Conservation (phyloP, 1,140 invertebrate species). For the Archegozetes longisetosus region DNA sequence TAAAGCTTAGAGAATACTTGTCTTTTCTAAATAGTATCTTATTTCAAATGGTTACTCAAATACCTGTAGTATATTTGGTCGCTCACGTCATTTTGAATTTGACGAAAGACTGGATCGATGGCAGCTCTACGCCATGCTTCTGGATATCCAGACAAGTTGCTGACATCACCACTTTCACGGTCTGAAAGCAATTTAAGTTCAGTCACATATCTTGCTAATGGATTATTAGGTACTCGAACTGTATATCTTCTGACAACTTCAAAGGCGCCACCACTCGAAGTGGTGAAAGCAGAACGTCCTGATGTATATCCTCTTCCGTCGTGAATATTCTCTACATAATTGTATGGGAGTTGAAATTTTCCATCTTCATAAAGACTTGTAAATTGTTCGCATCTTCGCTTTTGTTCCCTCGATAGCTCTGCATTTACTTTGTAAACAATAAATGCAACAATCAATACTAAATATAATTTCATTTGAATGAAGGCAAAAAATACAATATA, state of each 20-base stretch:
- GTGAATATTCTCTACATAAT: constrained; percentile 4
- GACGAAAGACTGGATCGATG: neutral
- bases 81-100: constrained; percentile 2
- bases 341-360: constrained; percentile 5
- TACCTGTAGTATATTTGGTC: constrained; percentile 4
- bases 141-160: neutral
- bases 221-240: constrained; percentile 1
- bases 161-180: neutral
- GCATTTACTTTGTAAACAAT: too few species aligned
- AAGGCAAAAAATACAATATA: too few species aligned
- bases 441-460: too few species aligned
- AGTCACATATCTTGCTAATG: constrained; percentile 1
- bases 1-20: too few species aligned
- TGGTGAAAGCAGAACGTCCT: constrained; percentile 4
- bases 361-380: too few species aligned
- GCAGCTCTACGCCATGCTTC: constrained; percentile 4
- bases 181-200: neutral
- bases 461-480: too few species aligned
- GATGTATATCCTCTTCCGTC: constrained; percentile 7
- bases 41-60: too few species aligned
- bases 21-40: too few species aligned
- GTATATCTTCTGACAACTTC: constrained; percentile 1
- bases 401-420: too few species aligned
- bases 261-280: neutral
- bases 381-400: too few species aligned